These are phyloP conservation scores for Eledona agricola DNA, from an alignment of 2,888 invertebrate species.

Conservation along the genomic window DNA sequence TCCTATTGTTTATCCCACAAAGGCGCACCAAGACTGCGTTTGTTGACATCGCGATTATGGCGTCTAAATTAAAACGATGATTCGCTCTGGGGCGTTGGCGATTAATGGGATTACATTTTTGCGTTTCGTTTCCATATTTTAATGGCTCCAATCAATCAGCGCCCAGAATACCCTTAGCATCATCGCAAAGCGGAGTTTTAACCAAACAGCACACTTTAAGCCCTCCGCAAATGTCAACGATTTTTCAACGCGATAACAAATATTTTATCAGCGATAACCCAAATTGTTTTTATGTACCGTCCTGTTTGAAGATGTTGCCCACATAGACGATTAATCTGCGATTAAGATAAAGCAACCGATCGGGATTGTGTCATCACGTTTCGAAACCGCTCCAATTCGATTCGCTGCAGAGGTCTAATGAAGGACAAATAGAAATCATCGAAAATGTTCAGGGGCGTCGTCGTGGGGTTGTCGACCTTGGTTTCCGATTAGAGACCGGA, in stretches of 20 bases:
- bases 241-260: slow-evolving; percentile 17
- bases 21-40: slow-evolving; percentile 6
- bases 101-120: slow-evolving; percentile 10
- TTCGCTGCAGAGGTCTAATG: slow-evolving; percentile 13
- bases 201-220: slow-evolving; percentile 2
- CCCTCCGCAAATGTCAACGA: slow-evolving; percentile 16
- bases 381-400: slow-evolving; percentile 1
- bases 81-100: slow-evolving; percentile 10
- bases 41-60: not conserved
- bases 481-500: slow-evolving; percentile 31
- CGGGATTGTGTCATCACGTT: slow-evolving; percentile 5
- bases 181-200: too few relatives aligned
- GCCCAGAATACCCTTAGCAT: too few relatives aligned
- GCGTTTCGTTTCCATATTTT: slow-evolving; percentile 9
- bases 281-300: slow-evolving; percentile 25
- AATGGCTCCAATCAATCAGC: too few relatives aligned
- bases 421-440: slow-evolving; percentile 15
- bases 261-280: slow-evolving; percentile 28
- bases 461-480: slow-evolving; percentile 38
- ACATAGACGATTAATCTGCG: slow-evolving; percentile 18
- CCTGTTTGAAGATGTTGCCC: slow-evolving; percentile 8
- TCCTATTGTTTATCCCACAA: slow-evolving; percentile 11
- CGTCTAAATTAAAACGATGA: slow-evolving; percentile 13
- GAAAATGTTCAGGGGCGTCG: slow-evolving; percentile 8
- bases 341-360: slow-evolving; percentile 10